Evolutionary conservation across 2,888 invertebrate species (phyloP).

Genomic region (Mermis nigrescens): DNA sequence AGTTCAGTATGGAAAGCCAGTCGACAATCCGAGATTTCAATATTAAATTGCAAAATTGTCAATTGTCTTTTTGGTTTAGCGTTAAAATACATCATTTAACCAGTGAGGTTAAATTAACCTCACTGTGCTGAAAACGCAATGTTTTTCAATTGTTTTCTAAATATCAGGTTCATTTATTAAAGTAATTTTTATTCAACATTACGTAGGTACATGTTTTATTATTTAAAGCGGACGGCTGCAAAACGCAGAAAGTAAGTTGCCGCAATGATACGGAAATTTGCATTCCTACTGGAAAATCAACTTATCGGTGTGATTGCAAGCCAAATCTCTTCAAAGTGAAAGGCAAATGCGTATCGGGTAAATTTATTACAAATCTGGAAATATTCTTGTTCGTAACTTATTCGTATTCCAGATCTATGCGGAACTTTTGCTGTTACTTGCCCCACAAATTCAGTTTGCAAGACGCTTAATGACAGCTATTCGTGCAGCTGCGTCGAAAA

Average conservation of each 20-base stretch:
- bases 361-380: neutral
- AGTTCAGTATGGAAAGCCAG: too few species aligned
- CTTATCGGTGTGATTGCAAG: neutral
- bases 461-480: neutral
- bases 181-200: too few species aligned
- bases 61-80: too few species aligned
- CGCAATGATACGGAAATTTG: neutral
- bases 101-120: too few species aligned
- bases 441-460: neutral
- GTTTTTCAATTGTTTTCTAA: too few species aligned
- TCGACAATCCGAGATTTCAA: too few species aligned
- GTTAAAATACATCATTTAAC: too few species aligned
- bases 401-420: neutral
- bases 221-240: neutral
- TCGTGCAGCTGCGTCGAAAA: neutral
- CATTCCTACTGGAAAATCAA: neutral
- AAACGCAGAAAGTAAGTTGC: neutral
- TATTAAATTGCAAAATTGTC: too few species aligned
- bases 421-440: neutral
- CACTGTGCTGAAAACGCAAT: too few species aligned
- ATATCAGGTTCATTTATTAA: too few species aligned
- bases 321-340: neutral
- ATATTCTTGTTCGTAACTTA: too few species aligned
- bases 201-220: neutral
- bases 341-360: neutral